phyloP scores from a whole-genome alignment of 2,888 invertebrate species.

The Erebia epiphron region DNA sequence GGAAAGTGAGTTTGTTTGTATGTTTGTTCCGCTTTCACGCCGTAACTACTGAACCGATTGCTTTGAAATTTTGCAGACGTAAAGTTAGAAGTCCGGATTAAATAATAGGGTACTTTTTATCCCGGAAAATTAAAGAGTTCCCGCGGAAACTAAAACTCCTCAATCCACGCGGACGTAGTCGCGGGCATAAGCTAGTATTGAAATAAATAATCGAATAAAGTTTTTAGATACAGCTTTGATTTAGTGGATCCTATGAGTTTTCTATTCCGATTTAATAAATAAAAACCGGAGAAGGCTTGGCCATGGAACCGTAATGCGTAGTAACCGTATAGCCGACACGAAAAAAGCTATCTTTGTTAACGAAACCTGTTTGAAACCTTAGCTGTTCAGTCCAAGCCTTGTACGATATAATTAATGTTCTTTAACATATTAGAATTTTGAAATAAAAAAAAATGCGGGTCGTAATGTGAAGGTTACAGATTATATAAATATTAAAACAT shows the following conservation, averaged over 20 bases:
- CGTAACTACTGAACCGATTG: no score
- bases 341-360: background rate
- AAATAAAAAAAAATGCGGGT: conserved; percentile 5
- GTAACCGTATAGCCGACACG: background rate
- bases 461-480: background rate
- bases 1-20: no score
- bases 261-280: background rate
- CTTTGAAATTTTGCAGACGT: no score
- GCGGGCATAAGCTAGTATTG: no score
- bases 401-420: background rate
- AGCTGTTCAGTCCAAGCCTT: background rate
- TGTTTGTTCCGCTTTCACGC: no score
- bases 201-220: no score
- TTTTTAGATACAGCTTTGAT: background rate
- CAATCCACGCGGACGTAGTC: no score
- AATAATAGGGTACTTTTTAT: no score
- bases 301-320: background rate
- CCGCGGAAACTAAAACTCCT: no score
- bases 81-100: no score
- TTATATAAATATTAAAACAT: background rate
- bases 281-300: background rate
- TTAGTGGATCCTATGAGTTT: background rate
- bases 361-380: background rate
- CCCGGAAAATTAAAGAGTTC: no score
- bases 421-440: background rate